phyloP scores from a whole-genome alignment of 2,797 vertebrate species.

The Myoxocephalus aenaeus region DNA sequence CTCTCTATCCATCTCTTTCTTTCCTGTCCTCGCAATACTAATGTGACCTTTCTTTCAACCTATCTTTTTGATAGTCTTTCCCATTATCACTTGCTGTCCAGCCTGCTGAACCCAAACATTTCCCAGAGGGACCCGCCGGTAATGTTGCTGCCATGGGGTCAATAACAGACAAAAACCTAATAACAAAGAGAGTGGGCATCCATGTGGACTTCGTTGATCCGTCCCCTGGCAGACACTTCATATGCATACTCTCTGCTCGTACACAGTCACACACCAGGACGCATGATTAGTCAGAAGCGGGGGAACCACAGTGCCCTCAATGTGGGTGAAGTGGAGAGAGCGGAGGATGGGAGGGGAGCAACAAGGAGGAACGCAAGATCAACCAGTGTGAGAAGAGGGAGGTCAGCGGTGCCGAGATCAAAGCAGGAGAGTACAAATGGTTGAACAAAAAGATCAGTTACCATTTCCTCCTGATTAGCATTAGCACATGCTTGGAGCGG shows the following conservation, averaged over 20 bases:
- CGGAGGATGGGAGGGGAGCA: constrained; percentile 14
- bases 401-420: constrained; percentile 35
- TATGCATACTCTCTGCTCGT: constrained; percentile 28
- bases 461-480: constrained; percentile 39
- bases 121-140: constrained; percentile 11
- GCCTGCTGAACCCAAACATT: not conserved
- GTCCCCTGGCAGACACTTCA: constrained; percentile 38
- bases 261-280: constrained; percentile 20
- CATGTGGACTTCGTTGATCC: constrained; percentile 35
- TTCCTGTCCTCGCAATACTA: constrained; percentile 17
- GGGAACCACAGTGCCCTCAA: constrained; percentile 43
- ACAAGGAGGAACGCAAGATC: constrained; percentile 32
- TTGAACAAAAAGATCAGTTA: constrained; percentile 26
- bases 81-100: constrained; percentile 18
- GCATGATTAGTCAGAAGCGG: constrained; percentile 62
- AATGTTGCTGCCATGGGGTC: constrained; percentile 4
- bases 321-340: constrained; percentile 45
- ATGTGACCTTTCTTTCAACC: constrained; percentile 23
- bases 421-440: constrained; percentile 37
- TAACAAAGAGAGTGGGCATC: constrained; percentile 40
- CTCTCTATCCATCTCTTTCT: constrained; percentile 23
- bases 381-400: constrained; percentile 26
- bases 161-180: constrained; percentile 23
- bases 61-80: not conserved
- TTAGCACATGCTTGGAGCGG: not conserved